Percentiles rank a stretch among this genome's conserved stretches.
phyloP scores from a whole-genome alignment of 2,888 invertebrate species.

The Thecocarcelia acutangulata region DNA sequence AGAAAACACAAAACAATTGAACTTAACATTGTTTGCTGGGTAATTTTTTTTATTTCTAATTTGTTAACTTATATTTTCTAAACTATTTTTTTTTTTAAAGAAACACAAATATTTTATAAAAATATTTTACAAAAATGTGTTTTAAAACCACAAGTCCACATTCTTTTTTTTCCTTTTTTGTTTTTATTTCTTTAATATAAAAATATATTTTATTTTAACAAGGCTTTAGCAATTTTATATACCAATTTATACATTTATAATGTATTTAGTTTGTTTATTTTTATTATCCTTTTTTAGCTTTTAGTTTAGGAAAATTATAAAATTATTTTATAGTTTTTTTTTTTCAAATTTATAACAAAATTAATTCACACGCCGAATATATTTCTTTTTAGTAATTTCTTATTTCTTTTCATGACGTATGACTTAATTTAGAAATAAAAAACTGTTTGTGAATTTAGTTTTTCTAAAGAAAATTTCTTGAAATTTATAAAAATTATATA shows the following conservation, averaged over 20 bases:
- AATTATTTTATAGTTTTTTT: slow-evolving; percentile 59
- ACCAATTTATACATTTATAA: slow-evolving; percentile 63
- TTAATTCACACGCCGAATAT: slow-evolving; percentile 18
- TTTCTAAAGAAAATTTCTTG: slow-evolving; percentile 26
- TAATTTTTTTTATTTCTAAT: slow-evolving; percentile 13
- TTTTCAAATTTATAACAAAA: slow-evolving; percentile 41
- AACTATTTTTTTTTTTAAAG: too few relatives aligned
- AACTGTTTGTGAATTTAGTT: slow-evolving; percentile 45
- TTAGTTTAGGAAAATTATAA: slow-evolving; percentile 68
- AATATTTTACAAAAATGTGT: not conserved
- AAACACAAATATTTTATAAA: too few relatives aligned
- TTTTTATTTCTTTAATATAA: slow-evolving; percentile 24
- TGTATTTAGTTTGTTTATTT: slow-evolving; percentile 63
- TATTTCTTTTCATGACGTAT: not conserved
- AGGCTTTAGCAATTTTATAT: slow-evolving; percentile 58
- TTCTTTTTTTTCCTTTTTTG: slow-evolving; percentile 23
- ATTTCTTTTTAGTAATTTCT: not conserved
- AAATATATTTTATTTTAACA: slow-evolving; percentile 43
- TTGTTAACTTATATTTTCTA: too few relatives aligned
- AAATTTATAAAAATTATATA: slow-evolving; percentile 11
- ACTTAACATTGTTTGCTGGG: slow-evolving; percentile 40
- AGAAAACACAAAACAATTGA: slow-evolving; percentile 18
- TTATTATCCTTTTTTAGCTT: slow-evolving; percentile 55
- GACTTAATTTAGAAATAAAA: not conserved
- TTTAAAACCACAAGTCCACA: slow-evolving; percentile 7